Percentiles rank a stretch among this genome's conserved stretches.
Evolutionary conservation across 2,888 invertebrate genomes (phyloP).

Genomic region (Hypercompe scribonia): DNA sequence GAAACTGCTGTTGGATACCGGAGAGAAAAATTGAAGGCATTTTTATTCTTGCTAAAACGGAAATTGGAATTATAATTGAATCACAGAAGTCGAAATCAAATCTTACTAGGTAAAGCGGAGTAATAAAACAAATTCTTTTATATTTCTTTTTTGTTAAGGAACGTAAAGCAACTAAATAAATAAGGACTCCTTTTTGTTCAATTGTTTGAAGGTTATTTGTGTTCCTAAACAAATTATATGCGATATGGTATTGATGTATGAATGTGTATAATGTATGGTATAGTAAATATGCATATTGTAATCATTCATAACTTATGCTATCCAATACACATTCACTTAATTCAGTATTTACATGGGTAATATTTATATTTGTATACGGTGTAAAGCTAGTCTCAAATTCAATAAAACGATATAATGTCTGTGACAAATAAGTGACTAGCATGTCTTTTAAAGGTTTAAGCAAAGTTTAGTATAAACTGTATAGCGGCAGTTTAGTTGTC

Average conservation of each 20-base stretch:
- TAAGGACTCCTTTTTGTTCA: neutral
- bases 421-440: no score
- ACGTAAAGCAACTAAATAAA: constrained; percentile 5
- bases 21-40: neutral
- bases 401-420: no score
- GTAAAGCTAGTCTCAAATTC: no score
- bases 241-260: neutral
- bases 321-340: no score
- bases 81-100: neutral
- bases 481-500: no score
- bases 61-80: constrained; percentile 5
- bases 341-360: no score
- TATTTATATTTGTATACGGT: no score
- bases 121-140: constrained; percentile 9
- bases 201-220: neutral
- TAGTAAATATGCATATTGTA: no score
- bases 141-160: constrained; percentile 7
- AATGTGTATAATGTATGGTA: no score
- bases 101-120: neutral
- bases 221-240: neutral
- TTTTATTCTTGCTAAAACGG: constrained; percentile 9
- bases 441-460: no score
- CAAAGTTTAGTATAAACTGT: no score
- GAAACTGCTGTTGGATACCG: neutral
- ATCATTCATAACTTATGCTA: no score